Evolutionary conservation across 1,140 invertebrate genomes (phyloP).

Genomic region (Tetraneura akinire): DNA sequence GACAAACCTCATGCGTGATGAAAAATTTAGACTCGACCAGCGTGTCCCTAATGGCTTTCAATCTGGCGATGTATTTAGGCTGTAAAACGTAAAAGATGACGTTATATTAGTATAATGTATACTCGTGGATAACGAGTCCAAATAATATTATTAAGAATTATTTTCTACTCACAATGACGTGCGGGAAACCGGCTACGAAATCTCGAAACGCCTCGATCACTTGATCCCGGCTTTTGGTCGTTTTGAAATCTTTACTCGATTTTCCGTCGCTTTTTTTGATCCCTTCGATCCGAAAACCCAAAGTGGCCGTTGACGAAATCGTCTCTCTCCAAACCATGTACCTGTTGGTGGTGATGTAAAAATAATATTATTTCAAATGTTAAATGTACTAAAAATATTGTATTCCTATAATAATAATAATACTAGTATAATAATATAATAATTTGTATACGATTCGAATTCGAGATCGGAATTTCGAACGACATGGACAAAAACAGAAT

Average conservation of each 20-base stretch:
- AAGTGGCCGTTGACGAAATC: conserved; percentile 90
- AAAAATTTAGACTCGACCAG: conserved; percentile 87
- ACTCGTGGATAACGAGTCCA: background rate
- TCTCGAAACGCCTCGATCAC: conserved; percentile 79
- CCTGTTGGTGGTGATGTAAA: no score
- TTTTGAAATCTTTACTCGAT: conserved; percentile 94
- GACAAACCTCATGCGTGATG: conserved; percentile 75
- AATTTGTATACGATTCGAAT: no score
- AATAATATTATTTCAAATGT: no score
- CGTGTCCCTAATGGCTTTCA: conserved; percentile 80
- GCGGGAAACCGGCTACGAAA: conserved; percentile 79
- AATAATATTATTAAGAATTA: background rate
- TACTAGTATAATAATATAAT: no score
- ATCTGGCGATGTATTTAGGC: conserved; percentile 80
- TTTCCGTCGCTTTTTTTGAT: conserved; percentile 85
- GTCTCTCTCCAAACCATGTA: conserved; percentile 99
- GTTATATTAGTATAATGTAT: no score
- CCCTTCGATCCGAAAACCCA: conserved; percentile 96
- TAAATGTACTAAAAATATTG: no score
- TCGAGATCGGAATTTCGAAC: no score
- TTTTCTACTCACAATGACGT: conserved; percentile 77
- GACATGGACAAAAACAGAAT: no score
- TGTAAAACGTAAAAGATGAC: conserved; percentile 61
- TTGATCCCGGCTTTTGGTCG: conserved; percentile 81
- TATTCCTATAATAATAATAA: no score